Percentiles rank a stretch among this genome's conserved stretches.
Conservation (phyloP, 2,888 invertebrate genomes). For the Drosophila subsilvestris region DNA sequence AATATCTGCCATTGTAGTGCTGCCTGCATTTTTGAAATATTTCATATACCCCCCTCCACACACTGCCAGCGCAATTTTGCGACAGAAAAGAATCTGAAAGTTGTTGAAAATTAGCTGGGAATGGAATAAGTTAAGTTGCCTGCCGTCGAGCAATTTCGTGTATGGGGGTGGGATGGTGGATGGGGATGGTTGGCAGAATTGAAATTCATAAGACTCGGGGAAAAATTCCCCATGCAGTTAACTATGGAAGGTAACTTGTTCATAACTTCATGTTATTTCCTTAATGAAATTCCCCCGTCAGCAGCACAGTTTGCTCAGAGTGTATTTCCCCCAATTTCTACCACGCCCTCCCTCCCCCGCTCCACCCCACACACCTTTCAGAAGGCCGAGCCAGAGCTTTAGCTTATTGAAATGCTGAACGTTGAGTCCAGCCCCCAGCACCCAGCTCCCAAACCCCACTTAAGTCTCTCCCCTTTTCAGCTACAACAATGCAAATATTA, state of each 20-base stretch:
- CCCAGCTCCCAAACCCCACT: conserved; percentile 19
- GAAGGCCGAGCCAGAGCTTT: conserved; percentile 21
- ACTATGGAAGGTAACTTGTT: conserved; percentile 41
- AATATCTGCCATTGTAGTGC: neutral
- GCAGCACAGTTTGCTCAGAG: neutral
- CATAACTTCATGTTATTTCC: conserved; percentile 41
- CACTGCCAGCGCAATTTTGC: neutral
- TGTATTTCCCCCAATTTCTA: neutral
- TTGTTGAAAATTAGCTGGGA: conserved; percentile 1
- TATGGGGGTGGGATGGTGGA: neutral
- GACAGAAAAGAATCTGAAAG: neutral
- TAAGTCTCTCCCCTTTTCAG: conserved; percentile 28
- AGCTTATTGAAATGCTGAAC: conserved; percentile 41
- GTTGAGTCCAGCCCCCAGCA: conserved; percentile 6
- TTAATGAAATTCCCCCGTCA: conserved; percentile 38
- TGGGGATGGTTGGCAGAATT: neutral
- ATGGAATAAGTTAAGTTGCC: neutral
- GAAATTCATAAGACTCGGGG: neutral
- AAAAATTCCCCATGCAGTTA: conserved; percentile 18
- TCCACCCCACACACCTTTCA: neutral
- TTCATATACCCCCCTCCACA: neutral
- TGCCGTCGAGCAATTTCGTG: neutral
- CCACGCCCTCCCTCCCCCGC: neutral
- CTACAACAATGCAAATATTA: conserved; percentile 48
- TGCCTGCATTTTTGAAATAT: neutral